Evolutionary conservation across 2,888 invertebrate species (phyloP), one percentile per base, ranked within the genome.

Genomic region (Cryptops parisi): DNA sequence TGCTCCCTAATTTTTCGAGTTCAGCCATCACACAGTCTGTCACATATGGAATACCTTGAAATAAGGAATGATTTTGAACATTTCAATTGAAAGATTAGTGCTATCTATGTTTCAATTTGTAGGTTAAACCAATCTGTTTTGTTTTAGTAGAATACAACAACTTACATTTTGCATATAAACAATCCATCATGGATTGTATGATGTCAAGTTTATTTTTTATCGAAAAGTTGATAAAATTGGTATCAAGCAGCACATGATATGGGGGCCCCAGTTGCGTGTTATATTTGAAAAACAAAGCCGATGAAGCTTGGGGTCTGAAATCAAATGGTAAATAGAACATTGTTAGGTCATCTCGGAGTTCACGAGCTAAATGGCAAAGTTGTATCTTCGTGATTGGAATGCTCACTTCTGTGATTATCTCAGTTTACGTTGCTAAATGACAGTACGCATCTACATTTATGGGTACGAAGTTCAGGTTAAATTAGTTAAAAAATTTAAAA

Each of bases 1-100:
- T 94, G 57, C 81, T 78, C 1, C 98, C 97, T 43, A 98, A 76
- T 69, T 98, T 98, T 66, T 99, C 98, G 64, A 99, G 74, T 69
- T 99, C 98, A 15, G 83, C 98, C 64, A 96, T 75, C 0, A 99
- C 97, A 74, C 98, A 99, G 66, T 98, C 98, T 0, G 97, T 94
- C 55, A 98, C 82, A 64, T 98, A 98, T 0, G 97, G 97, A 63
- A 90, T 87, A 68, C 93, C 94, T 78, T 61, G 25, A 64, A 60
- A 21, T 46, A 19, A 46, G 6, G 19, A 41, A 41, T n/a, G n/a
- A n/a, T n/a, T n/a, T n/a, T n/a, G n/a, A n/a, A n/a, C 9, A 33
- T 33, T 33, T 33, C 9, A 33, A 33, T 33, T 12, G n/a, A n/a
- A n/a, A n/a, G n/a, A n/a, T n/a, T n/a, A n/a, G n/a, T n/a, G n/a